These are phyloP conservation scores for Anhinga anhinga DNA, from an alignment of 2,113 vertebrate species.

Conservation along the genomic window DNA sequence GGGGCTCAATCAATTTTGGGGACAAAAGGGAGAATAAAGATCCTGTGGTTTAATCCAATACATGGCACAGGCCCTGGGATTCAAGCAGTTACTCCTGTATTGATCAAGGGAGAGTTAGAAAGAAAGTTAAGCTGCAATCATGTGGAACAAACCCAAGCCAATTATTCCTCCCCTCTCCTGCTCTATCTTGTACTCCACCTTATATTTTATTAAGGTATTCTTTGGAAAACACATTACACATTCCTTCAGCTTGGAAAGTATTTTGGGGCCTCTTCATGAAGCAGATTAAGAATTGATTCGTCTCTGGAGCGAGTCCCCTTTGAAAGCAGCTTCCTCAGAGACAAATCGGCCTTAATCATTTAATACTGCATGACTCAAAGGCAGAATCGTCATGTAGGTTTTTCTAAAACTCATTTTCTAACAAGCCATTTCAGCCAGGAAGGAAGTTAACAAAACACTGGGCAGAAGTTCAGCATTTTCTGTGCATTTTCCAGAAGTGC, in stretches of 20 bases:
- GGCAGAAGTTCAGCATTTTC: background rate
- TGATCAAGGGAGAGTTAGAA: background rate
- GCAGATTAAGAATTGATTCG: constrained; percentile 11
- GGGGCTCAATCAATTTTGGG: background rate
- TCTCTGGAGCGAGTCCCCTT: background rate
- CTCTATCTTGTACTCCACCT: background rate
- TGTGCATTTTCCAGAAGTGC: background rate
- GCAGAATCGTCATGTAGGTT: background rate
- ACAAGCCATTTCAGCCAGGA: background rate
- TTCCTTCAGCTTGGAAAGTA: background rate
- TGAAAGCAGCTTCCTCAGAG: background rate
- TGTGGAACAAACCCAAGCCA: background rate
- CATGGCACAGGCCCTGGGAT: background rate
- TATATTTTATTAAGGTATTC: background rate
- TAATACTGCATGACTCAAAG: background rate
- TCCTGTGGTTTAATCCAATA: background rate
- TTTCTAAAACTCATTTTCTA: constrained; percentile 33
- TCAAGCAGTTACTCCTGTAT: rapidly evolving
- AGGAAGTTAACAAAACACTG: background rate
- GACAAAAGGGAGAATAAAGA: background rate
- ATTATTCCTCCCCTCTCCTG: background rate
- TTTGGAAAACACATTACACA: background rate
- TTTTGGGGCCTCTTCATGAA: background rate
- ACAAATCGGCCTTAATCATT: constrained; percentile 14
- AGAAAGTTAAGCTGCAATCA: background rate